Evolutionary conservation across 2,797 vertebrate genomes (phyloP), one percentile per base, ranked within the genome.

Genomic region (Takifugu ocellatus): DNA sequence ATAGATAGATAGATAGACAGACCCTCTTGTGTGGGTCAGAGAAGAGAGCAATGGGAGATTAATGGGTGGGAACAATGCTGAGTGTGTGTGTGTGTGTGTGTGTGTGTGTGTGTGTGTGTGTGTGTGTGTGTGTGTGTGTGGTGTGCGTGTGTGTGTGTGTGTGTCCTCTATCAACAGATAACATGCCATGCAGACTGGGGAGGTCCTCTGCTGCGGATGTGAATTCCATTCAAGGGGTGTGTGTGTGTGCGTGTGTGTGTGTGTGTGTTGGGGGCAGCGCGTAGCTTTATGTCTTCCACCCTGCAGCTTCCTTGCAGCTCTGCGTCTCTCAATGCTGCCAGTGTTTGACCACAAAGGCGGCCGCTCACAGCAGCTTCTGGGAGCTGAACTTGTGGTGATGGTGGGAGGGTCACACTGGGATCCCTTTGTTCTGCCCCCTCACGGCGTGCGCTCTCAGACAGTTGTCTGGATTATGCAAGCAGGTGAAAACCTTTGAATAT

Each of bases 141-240:
- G 63, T 89, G 86, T 39, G 36, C 14, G 36, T 14, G 36, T 39
- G 1, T 39, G 36, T 39, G 36, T 39, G 36, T 39, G 36, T 39
- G 36, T 39, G 87, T 72, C 66, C 71, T 60, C 53, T 1, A 3
- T 54, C 49, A 43, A 75, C 70, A 59, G 54, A 66, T n/a, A 7
- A 31, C 6, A 36, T 27, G 36, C 36, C 11, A 12, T 39, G 36
- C 11, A 39, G 36, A 39, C 36, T 14, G 36, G 36, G 36, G 36
- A 39, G 36, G 58, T 47, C 39, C 26, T 7, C 59, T 75, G 51
- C 63, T 56, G 53, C 63, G 57, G 45, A 25, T 59, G 73, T 58
- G 68, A 74, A 84, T 82, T 87, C 78, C 78, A 84, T 61, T 57
- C 67, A 63, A 70, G 63, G 68, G 69, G 33, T 21, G 21, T 21